Conservation (phyloP, 2,888 invertebrate genomes). For the Lapara coniferarum region DNA sequence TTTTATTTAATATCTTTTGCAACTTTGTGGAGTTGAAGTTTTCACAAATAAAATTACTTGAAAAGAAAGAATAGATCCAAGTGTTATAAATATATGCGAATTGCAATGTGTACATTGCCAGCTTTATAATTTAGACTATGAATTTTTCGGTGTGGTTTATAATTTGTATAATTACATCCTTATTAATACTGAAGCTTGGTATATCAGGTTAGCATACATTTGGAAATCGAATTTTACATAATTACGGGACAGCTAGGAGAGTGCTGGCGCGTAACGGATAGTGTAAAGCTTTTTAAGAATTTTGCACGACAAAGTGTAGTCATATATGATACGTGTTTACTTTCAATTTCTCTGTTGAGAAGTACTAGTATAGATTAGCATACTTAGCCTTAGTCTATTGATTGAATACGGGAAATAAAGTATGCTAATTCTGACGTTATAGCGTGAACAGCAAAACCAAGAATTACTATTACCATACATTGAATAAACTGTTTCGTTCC, state of each 20-base stretch:
- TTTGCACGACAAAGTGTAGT: too few species aligned
- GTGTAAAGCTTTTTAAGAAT: too few species aligned
- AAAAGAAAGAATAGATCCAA: too few species aligned
- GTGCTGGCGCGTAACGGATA: too few species aligned
- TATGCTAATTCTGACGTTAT: neutral
- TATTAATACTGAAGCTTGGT: neutral
- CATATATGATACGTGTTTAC: neutral
- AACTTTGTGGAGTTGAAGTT: too few species aligned
- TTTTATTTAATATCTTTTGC: too few species aligned
- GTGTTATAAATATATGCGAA: too few species aligned
- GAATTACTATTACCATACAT: neutral
- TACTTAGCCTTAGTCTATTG: neutral
- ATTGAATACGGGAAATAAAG: constrained; percentile 3
- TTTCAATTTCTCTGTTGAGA: neutral
- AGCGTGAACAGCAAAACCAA: neutral
- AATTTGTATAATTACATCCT: neutral
- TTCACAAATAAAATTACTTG: too few species aligned
- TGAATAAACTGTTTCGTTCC: neutral
- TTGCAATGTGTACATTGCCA: too few species aligned
- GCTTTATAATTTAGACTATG: too few species aligned
- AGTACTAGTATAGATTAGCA: neutral
- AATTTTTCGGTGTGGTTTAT: neutral
- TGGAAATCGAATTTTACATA: neutral
- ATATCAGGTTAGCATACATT: neutral
- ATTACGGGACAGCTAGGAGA: neutral